Evolutionary conservation across 2,113 vertebrate genomes (phyloP), one percentile per base, ranked within the genome.

Genomic region (Triplophysa rosa): DNA sequence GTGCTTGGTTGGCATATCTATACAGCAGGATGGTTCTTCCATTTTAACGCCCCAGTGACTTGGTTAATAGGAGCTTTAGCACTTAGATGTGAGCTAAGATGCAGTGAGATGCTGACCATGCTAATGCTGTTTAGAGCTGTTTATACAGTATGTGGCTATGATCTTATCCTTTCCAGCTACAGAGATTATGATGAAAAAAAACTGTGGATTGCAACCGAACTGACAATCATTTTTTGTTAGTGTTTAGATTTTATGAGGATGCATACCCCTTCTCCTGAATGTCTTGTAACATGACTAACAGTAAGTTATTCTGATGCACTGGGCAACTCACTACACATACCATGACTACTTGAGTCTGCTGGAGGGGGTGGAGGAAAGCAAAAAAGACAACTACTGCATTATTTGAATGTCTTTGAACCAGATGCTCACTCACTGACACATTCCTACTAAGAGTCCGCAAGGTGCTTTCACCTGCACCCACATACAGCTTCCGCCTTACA

Each of bases 21-120:
- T 82, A 81, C 87, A 71, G 69, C 56, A 23, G 77, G 79, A 33
- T 29, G 14, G 61, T 86, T 87, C 82, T 86, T 86, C 84, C 4
- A 8, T 83, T 81, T 83, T 84, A 85, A 85, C 80, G 87, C 89
- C 87, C 86, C 86, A 88, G 78, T 87, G 83, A 79, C 82, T 86
- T 83, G 71, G 74, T 82, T 91, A 90, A 91, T 91, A 78, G 86
- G 84, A 88, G 83, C 78, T 84, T 88, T 80, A 80, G 85, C 65
- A 61, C 13, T 73, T 65, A 71, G 72, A 84, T 83, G 82, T 85
- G 82, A 83, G 84, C 80, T 56, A 80, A 80, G 85, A 82, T 82
- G 78, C 54, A 82, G 76, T 78, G 75, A 86, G 67, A 82, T 80
- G 65, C 80, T 61, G 83, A 86, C 79, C 85, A 87, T 81, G 70